A percentile compares a stretch with the other conserved stretches of the same genome.
phyloP scores from a whole-genome alignment of 2,888 invertebrate species.

The Sinohyriopsis cumingii region DNA sequence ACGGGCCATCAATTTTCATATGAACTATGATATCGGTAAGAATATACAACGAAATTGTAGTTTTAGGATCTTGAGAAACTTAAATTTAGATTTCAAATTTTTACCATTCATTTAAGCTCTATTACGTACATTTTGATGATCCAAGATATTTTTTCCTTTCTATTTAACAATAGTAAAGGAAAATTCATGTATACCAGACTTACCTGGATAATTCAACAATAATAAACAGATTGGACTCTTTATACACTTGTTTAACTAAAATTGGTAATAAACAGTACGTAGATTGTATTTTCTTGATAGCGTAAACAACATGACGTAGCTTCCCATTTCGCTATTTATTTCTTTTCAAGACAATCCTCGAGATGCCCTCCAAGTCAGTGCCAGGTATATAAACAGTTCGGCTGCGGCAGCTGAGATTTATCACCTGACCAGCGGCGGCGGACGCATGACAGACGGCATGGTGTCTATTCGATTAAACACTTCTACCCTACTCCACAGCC shows the following conservation, averaged over 20 bases:
- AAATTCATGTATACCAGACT: no score
- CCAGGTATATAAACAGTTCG: slow-evolving; percentile 48
- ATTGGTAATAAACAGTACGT: no score
- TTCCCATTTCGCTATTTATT: background rate
- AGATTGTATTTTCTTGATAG: no score
- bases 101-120: background rate
- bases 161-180: no score
- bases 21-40: slow-evolving; percentile 46
- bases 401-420: slow-evolving; percentile 47
- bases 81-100: background rate
- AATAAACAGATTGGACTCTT: no score
- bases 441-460: slow-evolving; percentile 40
- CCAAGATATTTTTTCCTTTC: no score
- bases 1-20: slow-evolving; percentile 24
- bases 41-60: background rate
- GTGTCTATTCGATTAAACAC: slow-evolving; percentile 49
- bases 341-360: slow-evolving; percentile 43
- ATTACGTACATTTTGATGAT: background rate
- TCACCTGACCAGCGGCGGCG: slow-evolving; percentile 32
- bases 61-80: background rate
- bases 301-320: no score
- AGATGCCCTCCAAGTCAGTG: slow-evolving; percentile 48
- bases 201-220: no score
- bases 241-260: no score
- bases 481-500: slow-evolving; percentile 51